Evolutionary conservation across 2,888 invertebrate species (phyloP).

Genomic region (Brenthis daphne): DNA sequence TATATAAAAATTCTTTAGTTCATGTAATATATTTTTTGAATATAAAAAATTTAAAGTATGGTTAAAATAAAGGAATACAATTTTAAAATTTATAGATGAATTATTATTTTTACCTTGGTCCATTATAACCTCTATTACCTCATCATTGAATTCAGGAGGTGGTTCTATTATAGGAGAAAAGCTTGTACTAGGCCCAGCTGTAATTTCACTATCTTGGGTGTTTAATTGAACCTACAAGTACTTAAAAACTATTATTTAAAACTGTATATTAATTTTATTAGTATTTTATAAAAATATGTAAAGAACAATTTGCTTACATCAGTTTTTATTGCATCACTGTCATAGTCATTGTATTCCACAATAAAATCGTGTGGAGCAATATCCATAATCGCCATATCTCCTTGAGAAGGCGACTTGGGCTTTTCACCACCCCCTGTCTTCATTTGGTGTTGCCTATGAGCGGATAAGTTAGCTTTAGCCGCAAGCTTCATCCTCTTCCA

Average conservation of each 20-base stretch:
- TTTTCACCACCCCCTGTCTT: slow-evolving; percentile 5
- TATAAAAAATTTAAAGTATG: neutral
- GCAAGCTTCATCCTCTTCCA: too few relatives aligned
- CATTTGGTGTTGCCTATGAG: too few relatives aligned
- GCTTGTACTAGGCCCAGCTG: neutral
- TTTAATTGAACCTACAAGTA: neutral
- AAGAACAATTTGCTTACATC: slow-evolving; percentile 2
- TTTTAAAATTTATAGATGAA: neutral
- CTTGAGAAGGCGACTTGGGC: slow-evolving; percentile 19
- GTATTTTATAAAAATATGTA: too few relatives aligned
- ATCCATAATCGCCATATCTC: slow-evolving; percentile 12
- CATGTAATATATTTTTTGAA: neutral
- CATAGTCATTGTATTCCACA: slow-evolving; percentile 14
- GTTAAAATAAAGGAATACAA: neutral
- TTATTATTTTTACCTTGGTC: slow-evolving; percentile 4
- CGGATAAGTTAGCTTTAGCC: too few relatives aligned
- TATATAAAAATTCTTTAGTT: neutral
- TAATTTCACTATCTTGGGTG: neutral
- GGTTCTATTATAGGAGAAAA: neutral
- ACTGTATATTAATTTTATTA: slow-evolving; percentile 1
- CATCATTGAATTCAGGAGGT: neutral
- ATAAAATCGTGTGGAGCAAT: slow-evolving; percentile 22
- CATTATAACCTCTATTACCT: neutral
- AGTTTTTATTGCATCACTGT: slow-evolving; percentile 18
- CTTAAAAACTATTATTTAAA: slow-evolving; percentile 1